A percentile compares a stretch with the other conserved stretches of the same genome.
Conservation (phyloP, 2,113 vertebrate genomes). For the Tetraodon nigroviridis region DNA sequence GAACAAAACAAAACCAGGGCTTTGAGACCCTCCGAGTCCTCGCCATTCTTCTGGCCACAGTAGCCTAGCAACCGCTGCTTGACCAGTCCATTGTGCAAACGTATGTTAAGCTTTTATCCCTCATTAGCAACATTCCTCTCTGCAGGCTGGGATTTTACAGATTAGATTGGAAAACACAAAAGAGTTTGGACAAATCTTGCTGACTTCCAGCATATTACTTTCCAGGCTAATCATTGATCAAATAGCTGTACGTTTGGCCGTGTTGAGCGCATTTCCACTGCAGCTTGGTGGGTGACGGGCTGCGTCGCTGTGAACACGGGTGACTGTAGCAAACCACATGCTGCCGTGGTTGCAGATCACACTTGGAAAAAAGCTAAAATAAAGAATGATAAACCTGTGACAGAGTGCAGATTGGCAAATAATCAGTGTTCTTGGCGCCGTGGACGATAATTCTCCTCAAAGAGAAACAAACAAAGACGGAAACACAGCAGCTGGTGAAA, state of each 20-base stretch:
- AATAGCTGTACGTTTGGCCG: conserved; percentile 62
- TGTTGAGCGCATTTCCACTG: conserved; percentile 46
- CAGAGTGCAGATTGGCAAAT: conserved; percentile 17
- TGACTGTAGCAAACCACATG: conserved; percentile 1
- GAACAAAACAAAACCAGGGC: conserved; percentile 74
- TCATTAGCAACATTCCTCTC: conserved; percentile 75
- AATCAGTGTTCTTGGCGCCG: not conserved
- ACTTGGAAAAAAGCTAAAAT: not conserved
- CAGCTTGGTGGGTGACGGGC: conserved; percentile 50
- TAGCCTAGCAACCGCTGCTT: conserved; percentile 79
- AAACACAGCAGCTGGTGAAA: conserved; percentile 36
- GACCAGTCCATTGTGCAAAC: conserved; percentile 78
- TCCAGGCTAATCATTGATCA: conserved; percentile 72
- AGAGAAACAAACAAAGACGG: conserved; percentile 19
- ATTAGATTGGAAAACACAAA: conserved; percentile 77
- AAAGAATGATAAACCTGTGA: not conserved
- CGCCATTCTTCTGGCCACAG: conserved; percentile 73
- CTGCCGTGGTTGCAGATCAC: not conserved
- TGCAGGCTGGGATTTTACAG: conserved; percentile 78
- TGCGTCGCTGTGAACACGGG: conserved; percentile 13
- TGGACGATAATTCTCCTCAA: conserved; percentile 22
- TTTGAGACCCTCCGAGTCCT: conserved; percentile 70
- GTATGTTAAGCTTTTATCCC: conserved; percentile 75
- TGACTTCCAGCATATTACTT: conserved; percentile 77
- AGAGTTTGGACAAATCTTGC: conserved; percentile 71